Base-by-base conservation (phyloP, 2,797 vertebrate genomes). In the Rhinella marina region DNA sequence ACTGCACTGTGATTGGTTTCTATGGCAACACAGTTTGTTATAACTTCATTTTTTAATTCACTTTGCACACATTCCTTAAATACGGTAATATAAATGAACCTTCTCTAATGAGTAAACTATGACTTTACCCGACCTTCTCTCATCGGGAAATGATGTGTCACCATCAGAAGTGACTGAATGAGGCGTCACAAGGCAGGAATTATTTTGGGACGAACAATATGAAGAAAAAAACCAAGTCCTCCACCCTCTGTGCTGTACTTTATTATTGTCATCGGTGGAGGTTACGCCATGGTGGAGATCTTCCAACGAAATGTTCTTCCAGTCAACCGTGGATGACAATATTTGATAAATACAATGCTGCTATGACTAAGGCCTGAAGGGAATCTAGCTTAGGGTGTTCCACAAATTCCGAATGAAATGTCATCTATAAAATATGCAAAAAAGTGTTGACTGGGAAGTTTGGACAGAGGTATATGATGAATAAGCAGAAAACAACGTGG, bases 271-370 rank as follows among this genome's bases (percentile, higher is more conserved):
- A 5, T 25, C 48, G 54, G 17, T 7, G 16, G 25, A 21, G 81
- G 50, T 68, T 56, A 72, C n/a, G 50, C 72, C 81, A 72, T 56
- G 57, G 25, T 27, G 16, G 11, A 56, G 25, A 29, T 19, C 64
- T 21, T 56, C 81, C 81, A 83, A 66, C 19, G 11, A 79, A 79
- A 59, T 59, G 54, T 79, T 79, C 50, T 78, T 27, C n/a, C 19
- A 27, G 52, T 25, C 76, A 78, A 73, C 70, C 14, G 16, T 4
- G n/a, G 1, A 59, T 32, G 25, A 79, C 59, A 56, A n/a, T 16
- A 78, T 78, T 56, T 78, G 4, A 54, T 27, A 78, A 57, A 56
- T 82, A 16, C 41, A 66, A 25, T 32, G 21, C 7, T 52, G n/a
- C 81, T 16, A 17, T 32, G 64, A 72, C 19, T 32, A 19, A 54